Percentiles rank a stretch among this genome's conserved stretches.
phyloP scores from a whole-genome alignment of 2,113 vertebrate genomes.

The Mirounga angustirostris region DNA sequence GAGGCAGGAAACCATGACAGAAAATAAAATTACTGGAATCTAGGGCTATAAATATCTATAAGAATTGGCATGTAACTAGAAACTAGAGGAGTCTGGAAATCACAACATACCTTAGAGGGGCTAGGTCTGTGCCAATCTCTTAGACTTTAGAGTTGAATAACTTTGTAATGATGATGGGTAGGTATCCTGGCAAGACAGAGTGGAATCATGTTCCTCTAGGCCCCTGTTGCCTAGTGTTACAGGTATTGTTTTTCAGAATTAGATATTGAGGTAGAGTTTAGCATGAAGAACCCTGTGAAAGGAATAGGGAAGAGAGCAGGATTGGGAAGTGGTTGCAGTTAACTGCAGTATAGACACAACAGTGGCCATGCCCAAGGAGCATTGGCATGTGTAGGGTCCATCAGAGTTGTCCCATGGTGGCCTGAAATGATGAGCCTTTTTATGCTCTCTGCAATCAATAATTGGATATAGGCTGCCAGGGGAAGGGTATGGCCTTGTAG shows the following conservation, averaged over 20 bases:
- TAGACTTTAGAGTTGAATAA: background rate
- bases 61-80: background rate
- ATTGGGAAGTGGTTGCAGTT: background rate
- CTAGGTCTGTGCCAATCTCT: background rate
- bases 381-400: rapidly evolving
- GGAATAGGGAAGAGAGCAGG: background rate
- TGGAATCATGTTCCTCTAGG: background rate
- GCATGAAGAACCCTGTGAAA: background rate
- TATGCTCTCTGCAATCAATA: background rate
- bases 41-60: background rate
- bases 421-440: background rate
- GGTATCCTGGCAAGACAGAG: background rate
- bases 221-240: background rate
- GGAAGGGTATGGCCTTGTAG: background rate
- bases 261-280: background rate
- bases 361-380: background rate
- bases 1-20: background rate
- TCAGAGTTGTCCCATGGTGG: background rate
- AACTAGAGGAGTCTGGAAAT: background rate
- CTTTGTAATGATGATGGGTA: background rate
- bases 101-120: too few species aligned
- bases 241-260: background rate
- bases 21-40: background rate
- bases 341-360: background rate
- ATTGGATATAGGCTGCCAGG: background rate